phyloP scores from a whole-genome alignment of 2,113 vertebrate species.

The Peucedramus taeniatus region DNA sequence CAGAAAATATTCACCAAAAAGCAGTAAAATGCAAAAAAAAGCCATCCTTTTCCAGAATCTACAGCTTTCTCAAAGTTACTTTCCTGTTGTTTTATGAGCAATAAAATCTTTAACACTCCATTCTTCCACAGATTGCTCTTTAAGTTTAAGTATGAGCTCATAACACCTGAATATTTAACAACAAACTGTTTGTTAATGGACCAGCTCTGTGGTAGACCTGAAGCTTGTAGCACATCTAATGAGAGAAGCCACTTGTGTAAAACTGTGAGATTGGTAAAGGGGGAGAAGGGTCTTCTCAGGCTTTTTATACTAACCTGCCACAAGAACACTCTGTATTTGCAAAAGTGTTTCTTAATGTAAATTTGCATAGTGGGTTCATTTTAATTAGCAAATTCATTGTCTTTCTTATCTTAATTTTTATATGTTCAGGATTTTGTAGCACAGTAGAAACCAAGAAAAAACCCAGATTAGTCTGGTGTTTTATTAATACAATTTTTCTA shows the following conservation, averaged over 20 bases:
- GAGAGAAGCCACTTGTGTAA: neutral
- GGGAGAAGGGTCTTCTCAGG: neutral
- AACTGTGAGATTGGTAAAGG: neutral
- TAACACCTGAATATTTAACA: conserved; percentile 65
- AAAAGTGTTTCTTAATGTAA: neutral
- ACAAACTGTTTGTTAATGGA: conserved; percentile 60
- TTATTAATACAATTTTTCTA: neutral
- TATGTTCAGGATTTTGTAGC: neutral
- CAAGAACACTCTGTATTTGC: neutral
- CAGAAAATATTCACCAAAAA: neutral
- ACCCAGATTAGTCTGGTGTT: neutral
- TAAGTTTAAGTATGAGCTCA: conserved; percentile 39
- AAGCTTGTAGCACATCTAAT: conserved; percentile 24
- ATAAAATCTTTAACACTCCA: conserved; percentile 48
- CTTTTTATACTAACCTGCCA: neutral
- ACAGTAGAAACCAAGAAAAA: neutral
- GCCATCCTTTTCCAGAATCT: neutral
- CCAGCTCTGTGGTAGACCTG: conserved; percentile 1
- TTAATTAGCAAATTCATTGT: neutral
- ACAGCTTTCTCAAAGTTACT: conserved; percentile 27
- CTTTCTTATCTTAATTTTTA: neutral
- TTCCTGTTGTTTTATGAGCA: conserved; percentile 37
- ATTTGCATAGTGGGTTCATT: neutral
- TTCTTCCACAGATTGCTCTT: conserved; percentile 47
- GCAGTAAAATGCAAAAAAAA: neutral